Evolutionary conservation across 2,113 vertebrate species (phyloP).

Genomic region (Gavialis gangeticus): DNA sequence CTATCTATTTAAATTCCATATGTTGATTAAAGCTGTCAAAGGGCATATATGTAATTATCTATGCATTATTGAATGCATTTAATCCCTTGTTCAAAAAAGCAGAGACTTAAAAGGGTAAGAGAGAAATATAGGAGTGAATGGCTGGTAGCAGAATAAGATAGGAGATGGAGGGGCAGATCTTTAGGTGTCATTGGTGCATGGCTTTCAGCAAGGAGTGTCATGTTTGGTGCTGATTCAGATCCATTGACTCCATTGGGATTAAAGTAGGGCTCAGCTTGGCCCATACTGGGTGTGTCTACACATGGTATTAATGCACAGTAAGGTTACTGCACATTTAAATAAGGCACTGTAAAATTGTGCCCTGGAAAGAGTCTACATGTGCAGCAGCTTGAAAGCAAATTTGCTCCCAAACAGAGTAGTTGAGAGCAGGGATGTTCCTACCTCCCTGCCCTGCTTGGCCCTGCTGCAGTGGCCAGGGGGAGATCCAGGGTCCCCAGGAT

Average conservation of each 20-base stretch:
- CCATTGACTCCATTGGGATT: accelerated
- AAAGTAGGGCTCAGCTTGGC: background rate
- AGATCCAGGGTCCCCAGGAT: too few species aligned
- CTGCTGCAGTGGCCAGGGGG: too few species aligned
- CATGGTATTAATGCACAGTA: too few species aligned
- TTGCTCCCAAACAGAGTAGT: too few species aligned
- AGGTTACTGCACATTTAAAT: too few species aligned
- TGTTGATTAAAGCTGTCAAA: slow-evolving; percentile 66
- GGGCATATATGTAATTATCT: slow-evolving; percentile 40
- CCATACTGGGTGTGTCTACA: background rate
- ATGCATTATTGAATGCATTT: background rate
- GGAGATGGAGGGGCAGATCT: background rate
- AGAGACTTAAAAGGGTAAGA: background rate
- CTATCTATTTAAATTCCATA: slow-evolving; percentile 64
- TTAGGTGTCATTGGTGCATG: background rate
- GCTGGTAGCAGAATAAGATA: background rate
- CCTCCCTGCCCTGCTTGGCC: too few species aligned
- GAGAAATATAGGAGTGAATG: background rate
- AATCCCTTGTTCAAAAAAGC: background rate
- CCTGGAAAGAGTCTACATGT: too few species aligned
- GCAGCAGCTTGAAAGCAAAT: too few species aligned
- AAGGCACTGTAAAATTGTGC: too few species aligned
- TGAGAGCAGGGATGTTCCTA: too few species aligned
- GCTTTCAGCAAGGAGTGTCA: accelerated
- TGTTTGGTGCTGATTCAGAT: background rate